Conservation (phyloP, 2,113 vertebrate species). For the Speoplatyrhinus poulsoni region DNA sequence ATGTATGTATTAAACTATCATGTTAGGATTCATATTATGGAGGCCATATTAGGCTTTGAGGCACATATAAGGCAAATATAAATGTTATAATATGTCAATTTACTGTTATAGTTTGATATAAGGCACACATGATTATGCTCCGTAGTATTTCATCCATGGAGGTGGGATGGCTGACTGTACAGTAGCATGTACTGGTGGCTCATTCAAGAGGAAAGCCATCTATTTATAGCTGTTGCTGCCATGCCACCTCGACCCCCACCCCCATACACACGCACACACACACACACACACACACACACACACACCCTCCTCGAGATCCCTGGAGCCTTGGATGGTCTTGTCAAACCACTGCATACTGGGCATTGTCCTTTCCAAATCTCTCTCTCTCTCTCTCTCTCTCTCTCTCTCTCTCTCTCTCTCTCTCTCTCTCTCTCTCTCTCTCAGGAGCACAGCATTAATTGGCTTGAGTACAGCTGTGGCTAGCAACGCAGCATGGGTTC, state of each 20-base stretch:
- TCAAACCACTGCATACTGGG: constrained; percentile 25
- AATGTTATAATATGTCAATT: too few species aligned
- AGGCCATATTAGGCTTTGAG: too few species aligned
- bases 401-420: background rate
- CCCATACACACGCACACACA: background rate
- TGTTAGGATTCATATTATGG: too few species aligned
- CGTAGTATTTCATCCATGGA: background rate
- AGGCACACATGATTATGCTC: too few species aligned
- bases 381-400: background rate
- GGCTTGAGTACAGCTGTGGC: background rate
- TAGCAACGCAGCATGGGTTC: background rate
- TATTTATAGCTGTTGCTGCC: constrained; percentile 63
- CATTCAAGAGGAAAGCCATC: constrained; percentile 42
- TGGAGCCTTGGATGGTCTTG: constrained; percentile 41
- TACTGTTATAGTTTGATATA: too few species aligned
- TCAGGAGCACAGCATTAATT: constrained; percentile 10
- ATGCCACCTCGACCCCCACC: constrained; percentile 1
- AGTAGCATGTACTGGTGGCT: constrained; percentile 11
- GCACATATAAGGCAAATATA: too few species aligned
- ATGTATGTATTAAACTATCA: too few species aligned
- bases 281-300: background rate
- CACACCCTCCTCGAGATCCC: constrained; percentile 16
- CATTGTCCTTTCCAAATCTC: constrained; percentile 7
- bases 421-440: constrained; percentile 3
- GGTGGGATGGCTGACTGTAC: constrained; percentile 21